These are phyloP conservation scores for Pantala flavescens DNA, from an alignment of 1,140 invertebrate genomes.

Conservation along the genomic window DNA sequence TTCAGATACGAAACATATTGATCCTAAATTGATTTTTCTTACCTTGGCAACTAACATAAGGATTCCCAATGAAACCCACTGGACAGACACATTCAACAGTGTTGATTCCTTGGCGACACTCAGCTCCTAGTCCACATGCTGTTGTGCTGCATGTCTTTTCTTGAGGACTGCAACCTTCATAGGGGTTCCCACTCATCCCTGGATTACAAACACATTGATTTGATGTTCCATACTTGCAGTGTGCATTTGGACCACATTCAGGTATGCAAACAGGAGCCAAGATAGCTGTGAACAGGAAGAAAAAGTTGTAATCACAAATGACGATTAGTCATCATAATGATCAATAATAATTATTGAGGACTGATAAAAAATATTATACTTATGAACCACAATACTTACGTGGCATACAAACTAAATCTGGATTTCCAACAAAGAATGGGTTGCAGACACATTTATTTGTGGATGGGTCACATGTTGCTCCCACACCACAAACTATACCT, in stretches of 20 bases:
- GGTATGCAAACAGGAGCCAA: slow-evolving; percentile 66
- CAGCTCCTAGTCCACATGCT: slow-evolving; percentile 64
- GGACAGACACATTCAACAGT: slow-evolving; percentile 72
- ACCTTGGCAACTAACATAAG: slow-evolving; percentile 70
- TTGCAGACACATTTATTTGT: slow-evolving; percentile 78
- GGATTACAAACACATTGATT: slow-evolving; percentile 75
- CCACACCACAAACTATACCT: slow-evolving; percentile 67
- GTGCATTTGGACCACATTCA: slow-evolving; percentile 67
- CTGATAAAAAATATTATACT: slow-evolving; percentile 12
- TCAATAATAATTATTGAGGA: not conserved
- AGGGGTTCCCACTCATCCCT: slow-evolving; percentile 77
- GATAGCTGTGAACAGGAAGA: slow-evolving; percentile 48
- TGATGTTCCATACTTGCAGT: slow-evolving; percentile 68
- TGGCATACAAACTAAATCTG: slow-evolving; percentile 79
- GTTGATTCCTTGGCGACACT: slow-evolving; percentile 60
- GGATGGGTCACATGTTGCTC: slow-evolving; percentile 64
- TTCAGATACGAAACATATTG: too few relatives aligned
- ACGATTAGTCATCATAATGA: not conserved
- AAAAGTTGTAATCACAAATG: not conserved
- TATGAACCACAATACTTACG: slow-evolving; percentile 49
- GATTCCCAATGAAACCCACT: slow-evolving; percentile 71
- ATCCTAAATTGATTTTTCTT: slow-evolving; percentile 13
- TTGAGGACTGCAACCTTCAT: slow-evolving; percentile 61
- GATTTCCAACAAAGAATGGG: slow-evolving; percentile 77
- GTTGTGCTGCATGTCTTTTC: slow-evolving; percentile 59